Percentiles rank a stretch among this genome's conserved stretches.
phyloP scores from a whole-genome alignment of 2,888 invertebrate species.

The Cotesia congregata region DNA sequence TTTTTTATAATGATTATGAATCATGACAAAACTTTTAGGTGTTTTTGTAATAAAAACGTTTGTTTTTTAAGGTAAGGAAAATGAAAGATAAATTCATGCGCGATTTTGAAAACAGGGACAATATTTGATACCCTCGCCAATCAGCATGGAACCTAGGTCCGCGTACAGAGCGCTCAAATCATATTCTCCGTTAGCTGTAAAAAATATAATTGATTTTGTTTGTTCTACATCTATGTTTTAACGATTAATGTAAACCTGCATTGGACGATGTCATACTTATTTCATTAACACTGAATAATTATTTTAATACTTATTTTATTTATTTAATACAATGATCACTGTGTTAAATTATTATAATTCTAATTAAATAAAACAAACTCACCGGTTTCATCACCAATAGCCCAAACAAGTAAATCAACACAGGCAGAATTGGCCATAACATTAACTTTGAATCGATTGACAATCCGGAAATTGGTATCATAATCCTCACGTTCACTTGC shows the following conservation, averaged over 20 bases:
- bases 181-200: slow-evolving; percentile 67
- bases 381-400: slow-evolving; percentile 97
- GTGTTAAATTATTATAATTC: not conserved
- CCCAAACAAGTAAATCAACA: slow-evolving; percentile 97
- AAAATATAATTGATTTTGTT: slow-evolving; percentile 49
- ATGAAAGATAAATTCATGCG: slow-evolving; percentile 42
- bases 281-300: not conserved
- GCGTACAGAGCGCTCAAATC: slow-evolving; percentile 66
- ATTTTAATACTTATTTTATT: not conserved
- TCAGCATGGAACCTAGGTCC: slow-evolving; percentile 68
- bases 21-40: not conserved
- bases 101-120: slow-evolving; percentile 50
- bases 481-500: slow-evolving; percentile 86
- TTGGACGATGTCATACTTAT: not conserved
- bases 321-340: slow-evolving; percentile 8
- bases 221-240: not conserved
- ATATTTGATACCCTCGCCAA: slow-evolving; percentile 67
- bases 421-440: slow-evolving; percentile 98
- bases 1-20: not conserved
- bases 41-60: not conserved
- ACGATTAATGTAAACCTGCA: not conserved
- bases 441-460: slow-evolving; percentile 93
- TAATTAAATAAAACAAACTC: slow-evolving; percentile 50
- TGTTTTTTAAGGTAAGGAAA: not conserved
- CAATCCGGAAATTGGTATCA: slow-evolving; percentile 84